Evolutionary conservation across 2,797 vertebrate genomes (phyloP), one percentile per base, ranked within the genome.

Genomic region (Pogonophryne albipinna): DNA sequence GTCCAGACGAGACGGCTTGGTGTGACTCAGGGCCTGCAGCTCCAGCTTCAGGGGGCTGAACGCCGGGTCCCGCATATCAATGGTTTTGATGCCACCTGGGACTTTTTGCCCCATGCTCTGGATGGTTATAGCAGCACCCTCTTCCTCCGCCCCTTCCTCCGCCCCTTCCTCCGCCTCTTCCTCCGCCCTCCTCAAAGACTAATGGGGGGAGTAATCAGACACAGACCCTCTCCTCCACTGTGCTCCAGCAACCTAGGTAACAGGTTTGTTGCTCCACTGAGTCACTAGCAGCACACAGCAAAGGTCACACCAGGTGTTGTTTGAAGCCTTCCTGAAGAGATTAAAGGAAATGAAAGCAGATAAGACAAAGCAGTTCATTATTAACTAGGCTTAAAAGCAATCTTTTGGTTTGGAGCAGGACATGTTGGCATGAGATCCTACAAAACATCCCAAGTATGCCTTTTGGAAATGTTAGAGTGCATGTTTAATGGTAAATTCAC

Each of bases 51-150:
- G 76, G 1, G 97, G 97, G 73, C 97, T 93, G 94, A 97, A 98
- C 0, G 97, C 94, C 7, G 98, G 96, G 93, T 99, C 98, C 89
- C 97, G 95, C 97, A 99, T 98, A 88, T 99, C 98, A 93, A 99
- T 98, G 1, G 98, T 98, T 95, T 98, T 99, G 78, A 99, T 97
- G 67, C 98, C 98, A 66, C 97, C 98, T 1, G 98, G 98, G 92
- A 99, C 98, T 90, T 99, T 99, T 93, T 99, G 98, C 89, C 98
- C 98, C 98, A 99, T 99, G 52, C 91, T 92, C 93, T 61, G 93
- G 83, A 77, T 89, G 56, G 86, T 75, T 90, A 66, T 2, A 67
- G 55, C 62, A 76, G 91, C 74, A 89, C 47, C 74, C 76, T 76
- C 47, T 73, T 68, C 75, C 62, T 52, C 78, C 82, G 68, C 66